These are phyloP conservation scores for Sarcophaga subvicina DNA, from an alignment of 2,888 invertebrate genomes.

Conservation along the genomic window DNA sequence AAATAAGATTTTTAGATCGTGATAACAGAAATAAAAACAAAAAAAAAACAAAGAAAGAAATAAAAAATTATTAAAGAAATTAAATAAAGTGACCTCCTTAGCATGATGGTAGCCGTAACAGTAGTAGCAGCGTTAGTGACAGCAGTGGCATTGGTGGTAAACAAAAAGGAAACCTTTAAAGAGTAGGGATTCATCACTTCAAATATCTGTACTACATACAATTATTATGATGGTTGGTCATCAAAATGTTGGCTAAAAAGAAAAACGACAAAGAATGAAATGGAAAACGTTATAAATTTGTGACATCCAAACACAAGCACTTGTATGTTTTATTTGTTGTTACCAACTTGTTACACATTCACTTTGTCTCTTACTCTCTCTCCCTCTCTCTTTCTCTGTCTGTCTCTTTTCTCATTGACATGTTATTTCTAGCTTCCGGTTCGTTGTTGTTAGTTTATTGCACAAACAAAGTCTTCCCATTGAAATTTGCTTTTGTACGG, in stretches of 20 bases:
- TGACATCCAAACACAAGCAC: neutral
- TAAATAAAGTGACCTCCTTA: slow-evolving; percentile 17
- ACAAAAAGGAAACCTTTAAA: slow-evolving; percentile 51
- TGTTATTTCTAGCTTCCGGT: slow-evolving; percentile 42
- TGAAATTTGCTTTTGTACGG: slow-evolving; percentile 36
- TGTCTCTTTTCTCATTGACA: slow-evolving; percentile 24
- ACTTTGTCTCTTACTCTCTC: neutral
- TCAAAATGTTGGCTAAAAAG: slow-evolving; percentile 38
- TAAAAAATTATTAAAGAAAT: slow-evolving; percentile 33
- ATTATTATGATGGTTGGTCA: slow-evolving; percentile 58
- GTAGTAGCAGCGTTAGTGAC: neutral
- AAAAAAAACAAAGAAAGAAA: slow-evolving; percentile 35
- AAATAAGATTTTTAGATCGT: slow-evolving; percentile 65
- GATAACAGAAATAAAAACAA: slow-evolving; percentile 43
- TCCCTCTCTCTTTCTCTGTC: too few species aligned
- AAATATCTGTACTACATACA: slow-evolving; percentile 45
- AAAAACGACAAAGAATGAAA: too few species aligned
- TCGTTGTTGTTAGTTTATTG: slow-evolving; percentile 9
- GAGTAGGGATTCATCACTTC: slow-evolving; percentile 38
- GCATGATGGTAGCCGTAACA: slow-evolving; percentile 48
- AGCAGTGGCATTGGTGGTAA: slow-evolving; percentile 2
- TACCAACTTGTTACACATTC: slow-evolving; percentile 41
- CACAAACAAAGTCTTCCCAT: neutral
- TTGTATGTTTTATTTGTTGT: slow-evolving; percentile 3
- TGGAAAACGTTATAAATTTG: neutral